Base-by-base conservation (phyloP, 2,888 invertebrate species). In the Schizaphis graminum region DNA sequence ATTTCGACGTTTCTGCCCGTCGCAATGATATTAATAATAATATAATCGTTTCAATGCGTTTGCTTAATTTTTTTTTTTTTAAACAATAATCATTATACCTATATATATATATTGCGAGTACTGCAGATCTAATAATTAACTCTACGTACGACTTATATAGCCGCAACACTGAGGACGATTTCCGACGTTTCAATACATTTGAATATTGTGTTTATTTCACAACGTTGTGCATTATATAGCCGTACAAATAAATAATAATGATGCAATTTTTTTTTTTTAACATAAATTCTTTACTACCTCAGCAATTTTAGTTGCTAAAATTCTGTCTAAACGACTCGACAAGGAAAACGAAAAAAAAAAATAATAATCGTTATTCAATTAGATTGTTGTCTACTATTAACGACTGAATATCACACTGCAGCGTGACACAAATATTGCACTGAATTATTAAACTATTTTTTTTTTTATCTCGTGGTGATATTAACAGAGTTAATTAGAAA, bases 191-290 rank as follows among this genome's bases (percentile, higher is more conserved):
- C 11, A 86, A 86, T 86, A 47, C 35, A 77, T 49, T 86, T 47
- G 28, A 86, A 86, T 86, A 47, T 86, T 86, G 28, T 28, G 47
- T 86, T 49, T 49, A 28, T 86, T 86, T n/a, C 86, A n/a, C n/a
- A 86, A 86, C 28, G 1, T 47, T 5, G n/a, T 13, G 44, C 11
- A 28, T 41, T 85, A 47, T 85, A 47, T 47, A 85, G 44, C 44
- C 24, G 11, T 11, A 28, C 28, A 86, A 86, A 86, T 28, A n/a
- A 44, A 86, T 47, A 28, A 47, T 16, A 86, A 86, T 49, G n/a
- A 13, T 47, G 86, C 26, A 49, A n/a, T 47, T 86, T 49, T 85
- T 85, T 85, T 44, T 28, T 77, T 77, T 21, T 7, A 8, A 77
- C 16, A 35, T 77, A 35, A 16, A 44, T 47, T 86, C 47, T n/a